Evolutionary conservation across 2,113 vertebrate genomes (phyloP), one percentile per base, ranked within the genome.

Genomic region (Sylvietta virens): DNA sequence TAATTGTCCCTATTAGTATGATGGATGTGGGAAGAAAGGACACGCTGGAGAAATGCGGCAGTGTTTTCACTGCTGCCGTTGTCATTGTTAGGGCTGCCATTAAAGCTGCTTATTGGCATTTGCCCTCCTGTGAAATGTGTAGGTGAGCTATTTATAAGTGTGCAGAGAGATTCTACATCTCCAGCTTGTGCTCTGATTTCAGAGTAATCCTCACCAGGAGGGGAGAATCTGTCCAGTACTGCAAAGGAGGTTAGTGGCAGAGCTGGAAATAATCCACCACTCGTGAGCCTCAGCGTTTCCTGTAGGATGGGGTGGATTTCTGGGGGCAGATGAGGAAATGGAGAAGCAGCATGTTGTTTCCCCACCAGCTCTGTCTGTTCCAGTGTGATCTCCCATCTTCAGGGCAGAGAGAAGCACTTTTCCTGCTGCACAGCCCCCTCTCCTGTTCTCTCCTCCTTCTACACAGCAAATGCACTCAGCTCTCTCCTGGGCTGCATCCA

Each of bases 371-470:
- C 54, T 57, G 40, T 31, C 37, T 45, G 20, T 54, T 77, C 24
- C 6, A 39, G 50, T 11, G 30, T 13, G 28, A 39, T 50, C 33
- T 90, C 42, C 23, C 42, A 23, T 58, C 33, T 39, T 54, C 47
- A 39, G 76, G 23, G 21, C 42, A 65, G 51, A 48, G 62, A 61
- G 64, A 88, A 15, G 40, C 78, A 6, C 66, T 88, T 91, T 74
- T 61, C 42, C 70, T 85, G 65, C 73, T 73, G 66, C 37, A 96
- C 66, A 92, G 92, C 71, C 54, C 88, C 90, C 90, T 93, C 95
- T 96, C 62, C 90, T 86, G 91, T 93, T 70, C 53, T 93, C 15
- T 15, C 7, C 26, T 90, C 53, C 21, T 14, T 53, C 39, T 67
- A 2, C 66, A 73, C 58, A 72, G 74, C 70, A 82, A 65, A 90